Evolutionary conservation across 2,797 vertebrate species (phyloP).

Genomic region (Scomberomorus guttatus): DNA sequence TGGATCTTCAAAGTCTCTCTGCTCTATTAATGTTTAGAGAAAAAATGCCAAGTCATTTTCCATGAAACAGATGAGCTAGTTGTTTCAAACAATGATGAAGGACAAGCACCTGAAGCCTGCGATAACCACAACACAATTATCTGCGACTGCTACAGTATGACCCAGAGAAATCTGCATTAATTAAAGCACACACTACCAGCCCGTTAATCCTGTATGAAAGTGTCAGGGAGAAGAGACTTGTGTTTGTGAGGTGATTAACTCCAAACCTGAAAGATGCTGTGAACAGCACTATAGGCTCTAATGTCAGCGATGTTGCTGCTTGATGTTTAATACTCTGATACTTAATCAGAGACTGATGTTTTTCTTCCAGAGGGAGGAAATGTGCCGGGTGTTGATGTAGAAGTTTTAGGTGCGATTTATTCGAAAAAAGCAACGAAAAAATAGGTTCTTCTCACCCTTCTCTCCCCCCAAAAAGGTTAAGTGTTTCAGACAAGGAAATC

Average conservation of each 20-base stretch:
- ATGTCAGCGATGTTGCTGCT: constrained; percentile 83
- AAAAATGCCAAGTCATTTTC: constrained; percentile 62
- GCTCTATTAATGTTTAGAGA: constrained; percentile 20
- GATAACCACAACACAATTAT: constrained; percentile 78
- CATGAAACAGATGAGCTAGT: constrained; percentile 62
- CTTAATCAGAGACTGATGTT: constrained; percentile 82
- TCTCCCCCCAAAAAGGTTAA: constrained; percentile 55
- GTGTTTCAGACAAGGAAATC: constrained; percentile 69
- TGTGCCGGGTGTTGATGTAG: constrained; percentile 64
- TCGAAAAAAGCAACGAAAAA: constrained; percentile 42
- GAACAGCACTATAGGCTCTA: constrained; percentile 86
- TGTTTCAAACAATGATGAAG: constrained; percentile 74
- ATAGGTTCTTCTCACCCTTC: constrained; percentile 2
- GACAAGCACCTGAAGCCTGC: constrained; percentile 75
- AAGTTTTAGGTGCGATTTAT: constrained; percentile 71
- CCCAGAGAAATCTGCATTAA: constrained; percentile 78
- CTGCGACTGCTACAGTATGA: constrained; percentile 69
- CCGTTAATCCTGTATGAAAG: constrained; percentile 79
- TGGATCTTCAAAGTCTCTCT: constrained; percentile 14
- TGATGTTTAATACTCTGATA: constrained; percentile 79
- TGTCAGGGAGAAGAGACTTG: constrained; percentile 81
- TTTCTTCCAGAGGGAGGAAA: constrained; percentile 79
- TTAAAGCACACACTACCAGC: constrained; percentile 69
- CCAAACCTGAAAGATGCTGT: constrained; percentile 86
- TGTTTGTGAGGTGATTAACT: constrained; percentile 90